Conservation (phyloP, 23 tunicate genomes). For the Halocynthia roretzi region DNA sequence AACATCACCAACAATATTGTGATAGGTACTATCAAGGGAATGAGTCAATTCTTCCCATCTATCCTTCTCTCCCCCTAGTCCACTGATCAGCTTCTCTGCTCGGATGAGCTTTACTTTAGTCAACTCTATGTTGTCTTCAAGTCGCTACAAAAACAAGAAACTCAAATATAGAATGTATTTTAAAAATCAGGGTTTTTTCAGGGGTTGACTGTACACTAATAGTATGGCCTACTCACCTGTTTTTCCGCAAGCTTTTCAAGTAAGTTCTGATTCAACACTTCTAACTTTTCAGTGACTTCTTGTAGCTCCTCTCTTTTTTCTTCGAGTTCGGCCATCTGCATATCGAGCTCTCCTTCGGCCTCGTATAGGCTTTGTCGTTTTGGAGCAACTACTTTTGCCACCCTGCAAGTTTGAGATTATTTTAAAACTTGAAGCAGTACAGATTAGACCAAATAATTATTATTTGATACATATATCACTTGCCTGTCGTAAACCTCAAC, state of each 20-base stretch:
- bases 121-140: conserved; percentile 74
- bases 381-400: conserved; percentile 92
- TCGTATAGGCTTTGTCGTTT: conserved; percentile 42
- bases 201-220: too few relatives aligned
- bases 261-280: conserved; percentile 50
- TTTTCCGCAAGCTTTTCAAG: conserved; percentile 52
- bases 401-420: conserved; percentile 25
- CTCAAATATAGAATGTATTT: too few relatives aligned
- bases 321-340: conserved; percentile 50
- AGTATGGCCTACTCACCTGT: conserved; percentile 19
- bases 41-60: conserved; percentile 79
- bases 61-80: conserved; percentile 83
- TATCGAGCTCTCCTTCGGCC: conserved; percentile 62
- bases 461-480: background rate
- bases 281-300: conserved; percentile 61
- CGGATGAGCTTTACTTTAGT: conserved; percentile 76
- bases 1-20: conserved; percentile 86
- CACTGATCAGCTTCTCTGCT: conserved; percentile 78
- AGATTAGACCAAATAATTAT: background rate
- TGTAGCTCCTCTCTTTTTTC: conserved; percentile 63
- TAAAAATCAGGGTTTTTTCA: too few relatives aligned
- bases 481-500: conserved; percentile 90
- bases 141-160: conserved; percentile 13
- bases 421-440: background rate
- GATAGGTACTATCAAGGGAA: conserved; percentile 64